A percentile compares a stretch with the other conserved stretches of the same genome.
Evolutionary conservation across 2,113 vertebrate species (phyloP).

Genomic region (Nothoprocta perdicaria): DNA sequence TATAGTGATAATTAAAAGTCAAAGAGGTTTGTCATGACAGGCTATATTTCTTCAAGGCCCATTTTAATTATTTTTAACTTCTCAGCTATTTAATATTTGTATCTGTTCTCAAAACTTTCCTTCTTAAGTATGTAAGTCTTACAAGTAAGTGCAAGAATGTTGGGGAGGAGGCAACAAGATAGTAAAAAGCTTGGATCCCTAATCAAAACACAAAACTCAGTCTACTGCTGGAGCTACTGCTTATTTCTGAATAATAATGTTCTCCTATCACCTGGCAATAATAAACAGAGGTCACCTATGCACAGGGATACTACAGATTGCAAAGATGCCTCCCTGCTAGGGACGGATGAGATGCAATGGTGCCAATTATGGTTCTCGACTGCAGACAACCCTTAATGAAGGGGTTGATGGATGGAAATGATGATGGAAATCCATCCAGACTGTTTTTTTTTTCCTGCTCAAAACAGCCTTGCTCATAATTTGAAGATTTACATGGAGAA

Average conservation of each 20-base stretch:
- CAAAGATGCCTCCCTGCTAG: background rate
- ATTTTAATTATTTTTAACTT: constrained; percentile 30
- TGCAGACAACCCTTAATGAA: background rate
- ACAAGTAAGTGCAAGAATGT: background rate
- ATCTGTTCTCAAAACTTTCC: background rate
- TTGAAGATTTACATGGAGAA: background rate
- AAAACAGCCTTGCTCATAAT: background rate
- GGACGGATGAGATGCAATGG: background rate
- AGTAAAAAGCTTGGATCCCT: background rate
- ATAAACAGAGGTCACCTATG: background rate
- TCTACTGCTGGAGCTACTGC: background rate
- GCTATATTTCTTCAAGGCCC: background rate
- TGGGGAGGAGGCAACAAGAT: background rate
- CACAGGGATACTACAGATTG: background rate
- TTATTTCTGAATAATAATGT: background rate
- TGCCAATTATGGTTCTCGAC: background rate
- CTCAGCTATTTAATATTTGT: background rate
- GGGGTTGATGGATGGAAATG: no score
- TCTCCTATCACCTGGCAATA: background rate
- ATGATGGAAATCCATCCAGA: background rate
- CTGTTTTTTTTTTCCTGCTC: background rate
- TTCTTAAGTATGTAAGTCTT: background rate
- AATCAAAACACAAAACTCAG: constrained; percentile 13
- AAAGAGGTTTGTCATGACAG: background rate
- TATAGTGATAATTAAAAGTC: background rate